Percentiles rank a stretch among this genome's conserved stretches.
Evolutionary conservation across 2,888 invertebrate genomes (phyloP).

Genomic region (Perizoma affinitatum): DNA sequence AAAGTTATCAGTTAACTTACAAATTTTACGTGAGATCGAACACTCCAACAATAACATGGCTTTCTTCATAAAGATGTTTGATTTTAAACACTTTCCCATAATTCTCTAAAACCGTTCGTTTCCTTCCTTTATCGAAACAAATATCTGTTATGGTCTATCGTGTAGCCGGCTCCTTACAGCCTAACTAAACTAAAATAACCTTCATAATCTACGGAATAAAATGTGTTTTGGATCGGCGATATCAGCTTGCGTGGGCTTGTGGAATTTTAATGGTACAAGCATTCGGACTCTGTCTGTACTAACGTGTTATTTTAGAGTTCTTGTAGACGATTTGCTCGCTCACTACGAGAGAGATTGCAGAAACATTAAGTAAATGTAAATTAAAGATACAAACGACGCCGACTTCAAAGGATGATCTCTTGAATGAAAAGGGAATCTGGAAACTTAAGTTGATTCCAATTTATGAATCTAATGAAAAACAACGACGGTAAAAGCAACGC

Average conservation of each 20-base stretch:
- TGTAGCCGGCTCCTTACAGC: conserved; percentile 40
- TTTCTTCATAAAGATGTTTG: conserved; percentile 14
- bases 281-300: conserved; percentile 40
- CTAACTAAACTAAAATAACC: conserved; percentile 35
- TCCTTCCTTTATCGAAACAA: conserved; percentile 48
- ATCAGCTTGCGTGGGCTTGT: conserved; percentile 51
- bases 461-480: not conserved
- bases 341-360: conserved; percentile 31
- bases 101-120: conserved; percentile 27
- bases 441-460: too few species aligned
- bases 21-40: too few species aligned
- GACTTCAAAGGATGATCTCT: conserved; percentile 1
- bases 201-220: conserved; percentile 42
- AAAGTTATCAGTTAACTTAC: too few species aligned
- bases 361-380: conserved; percentile 31
- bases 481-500: not conserved
- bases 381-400: conserved; percentile 18
- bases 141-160: conserved; percentile 48
- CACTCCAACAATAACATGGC: too few species aligned
- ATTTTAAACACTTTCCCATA: not conserved
- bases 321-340: conserved; percentile 31
- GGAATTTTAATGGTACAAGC: conserved; percentile 66
- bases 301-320: conserved; percentile 41
- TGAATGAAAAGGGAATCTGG: not conserved
- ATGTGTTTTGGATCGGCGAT: conserved; percentile 44